Base-by-base conservation (phyloP, 2,888 invertebrate genomes). In the Taenaris catops region DNA sequence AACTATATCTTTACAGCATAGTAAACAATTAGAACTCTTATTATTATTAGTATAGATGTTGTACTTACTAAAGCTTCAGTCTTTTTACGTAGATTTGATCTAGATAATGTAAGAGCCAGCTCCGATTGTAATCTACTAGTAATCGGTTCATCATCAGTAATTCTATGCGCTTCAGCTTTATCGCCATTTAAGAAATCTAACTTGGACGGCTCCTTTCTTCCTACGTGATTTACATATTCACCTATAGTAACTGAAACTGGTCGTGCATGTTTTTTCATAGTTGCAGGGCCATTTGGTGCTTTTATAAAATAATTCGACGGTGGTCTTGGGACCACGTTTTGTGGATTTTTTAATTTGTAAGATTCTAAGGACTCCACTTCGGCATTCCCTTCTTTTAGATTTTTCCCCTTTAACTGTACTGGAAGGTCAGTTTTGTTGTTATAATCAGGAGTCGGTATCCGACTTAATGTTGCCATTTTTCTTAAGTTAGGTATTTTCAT, bases 301-400 rank as follows among this genome's bases (percentile, higher is more conserved):
- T 75, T 88, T 45, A 88, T 86, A 62, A 93, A 94, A 62, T 93
- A 93, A 29, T 90, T 90, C 11, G 89, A 84, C 7, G 93, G 93
- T 4, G 93, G 93, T 55, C 90, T 91, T 21, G 91, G 91, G 37
- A 80, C 84, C 10, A 88, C 74, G 38, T 87, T 88, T 2, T 88
- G 76, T 10, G 91, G 90, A 58, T 91, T 91, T 47, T 91, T 91
- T 48, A 93, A 64, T 58, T 91, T 91, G 69, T 91, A 93, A 2
- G 93, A 93, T 65, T 94, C 93, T 50, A 94, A 74, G 9, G 93
- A 93, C 56, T 93, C 92, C 86, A 93, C 89, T 69, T 94, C 94
- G 5, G 91, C 93, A 17, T 89, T 87, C 41, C 91, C 91, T 26
- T 79, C 72, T 51, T 73, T 80, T 6, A 56, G 45, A 38, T 53